Evolutionary conservation across 2,797 vertebrate species (phyloP).

Genomic region (Lacerta bilineata): DNA sequence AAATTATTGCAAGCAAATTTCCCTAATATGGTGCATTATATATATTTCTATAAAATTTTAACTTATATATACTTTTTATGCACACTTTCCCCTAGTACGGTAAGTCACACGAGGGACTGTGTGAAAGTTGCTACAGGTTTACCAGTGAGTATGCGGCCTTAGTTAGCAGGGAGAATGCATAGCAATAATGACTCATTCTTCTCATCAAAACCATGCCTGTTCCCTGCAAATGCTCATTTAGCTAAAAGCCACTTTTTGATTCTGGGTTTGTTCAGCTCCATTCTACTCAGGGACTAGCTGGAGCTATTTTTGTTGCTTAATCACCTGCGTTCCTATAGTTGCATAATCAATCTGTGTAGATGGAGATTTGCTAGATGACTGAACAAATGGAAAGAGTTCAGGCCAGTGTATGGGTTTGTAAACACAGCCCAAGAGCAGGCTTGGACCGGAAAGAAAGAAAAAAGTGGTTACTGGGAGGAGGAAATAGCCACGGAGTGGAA

Average conservation of each 20-base stretch:
- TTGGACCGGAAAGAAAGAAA: background rate
- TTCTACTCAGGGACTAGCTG: conserved; percentile 34
- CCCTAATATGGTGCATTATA: too few species aligned
- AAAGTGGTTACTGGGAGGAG: background rate
- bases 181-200: conserved; percentile 50
- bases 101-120: too few species aligned
- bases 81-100: too few species aligned
- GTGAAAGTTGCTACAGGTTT: too few species aligned
- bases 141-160: background rate
- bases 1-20: too few species aligned
- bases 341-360: conserved; percentile 5
- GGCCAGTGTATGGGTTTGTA: background rate
- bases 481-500: background rate
- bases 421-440: conserved; percentile 11
- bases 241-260: conserved; percentile 44
- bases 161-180: conserved; percentile 47
- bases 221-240: conserved; percentile 30
- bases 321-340: conserved; percentile 50
- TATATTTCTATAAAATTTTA: too few species aligned
- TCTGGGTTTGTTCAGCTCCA: conserved; percentile 22
- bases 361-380: conserved; percentile 17
- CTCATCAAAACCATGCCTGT: conserved; percentile 24
- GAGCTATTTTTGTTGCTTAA: background rate
- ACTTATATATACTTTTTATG: too few species aligned
- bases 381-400: conserved; percentile 22